These are phyloP conservation scores for Barnardius zonarius DNA, from an alignment of 2,113 vertebrate species.

Conservation along the genomic window DNA sequence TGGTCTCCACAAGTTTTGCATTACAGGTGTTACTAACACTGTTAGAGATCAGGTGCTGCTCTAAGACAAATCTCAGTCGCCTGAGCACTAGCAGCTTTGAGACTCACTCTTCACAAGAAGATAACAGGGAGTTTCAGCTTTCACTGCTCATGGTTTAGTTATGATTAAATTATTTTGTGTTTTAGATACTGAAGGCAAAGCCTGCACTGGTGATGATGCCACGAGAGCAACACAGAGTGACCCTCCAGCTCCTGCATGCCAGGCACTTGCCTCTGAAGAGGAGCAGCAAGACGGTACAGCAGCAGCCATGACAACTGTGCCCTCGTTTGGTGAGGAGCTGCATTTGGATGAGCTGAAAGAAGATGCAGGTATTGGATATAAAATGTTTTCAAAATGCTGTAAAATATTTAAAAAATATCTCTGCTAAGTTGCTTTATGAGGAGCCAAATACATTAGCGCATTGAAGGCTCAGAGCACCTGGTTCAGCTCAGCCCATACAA, in stretches of 20 bases:
- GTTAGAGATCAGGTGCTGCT: not conserved
- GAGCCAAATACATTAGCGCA: too few species aligned
- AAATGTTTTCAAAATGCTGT: not conserved
- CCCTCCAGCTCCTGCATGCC: constrained; percentile 49
- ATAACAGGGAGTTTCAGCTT: not conserved
- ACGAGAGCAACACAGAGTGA: constrained; percentile 42
- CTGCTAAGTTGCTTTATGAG: not conserved
- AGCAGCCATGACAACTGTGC: constrained; percentile 2
- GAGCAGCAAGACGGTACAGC: constrained; percentile 40
- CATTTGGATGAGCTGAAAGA: constrained; percentile 52
- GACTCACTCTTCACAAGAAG: not conserved
- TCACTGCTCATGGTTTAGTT: not conserved
- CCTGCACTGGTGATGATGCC: constrained; percentile 35
- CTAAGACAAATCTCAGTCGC: not conserved
- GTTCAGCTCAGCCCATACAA: not conserved
- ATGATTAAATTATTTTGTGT: constrained; percentile 12
- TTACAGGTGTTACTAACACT: not conserved
- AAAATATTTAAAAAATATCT: not conserved
- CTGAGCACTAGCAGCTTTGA: not conserved
- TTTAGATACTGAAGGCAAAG: constrained; percentile 75
- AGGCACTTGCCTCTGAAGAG: constrained; percentile 54
- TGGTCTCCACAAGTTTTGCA: not conserved
- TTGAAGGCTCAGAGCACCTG: not conserved
- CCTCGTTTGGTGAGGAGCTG: constrained; percentile 53
- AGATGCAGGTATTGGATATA: constrained; percentile 70